These are phyloP conservation scores for Spondyliosoma cantharus DNA, from an alignment of 2,797 vertebrate species.

Conservation along the genomic window DNA sequence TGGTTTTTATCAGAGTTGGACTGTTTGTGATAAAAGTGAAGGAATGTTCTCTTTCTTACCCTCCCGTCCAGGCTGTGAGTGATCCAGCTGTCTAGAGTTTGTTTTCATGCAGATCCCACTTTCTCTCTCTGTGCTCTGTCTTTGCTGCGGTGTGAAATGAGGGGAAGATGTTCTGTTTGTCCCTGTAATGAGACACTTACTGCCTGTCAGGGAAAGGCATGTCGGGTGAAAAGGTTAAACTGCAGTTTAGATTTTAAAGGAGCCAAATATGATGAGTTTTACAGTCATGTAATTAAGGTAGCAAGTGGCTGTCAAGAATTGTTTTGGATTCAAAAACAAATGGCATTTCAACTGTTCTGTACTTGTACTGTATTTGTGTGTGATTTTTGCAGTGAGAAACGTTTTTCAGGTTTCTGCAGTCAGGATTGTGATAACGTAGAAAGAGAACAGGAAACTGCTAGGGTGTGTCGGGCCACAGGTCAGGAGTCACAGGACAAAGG, in stretches of 20 bases:
- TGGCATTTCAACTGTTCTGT: not conserved
- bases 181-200: constrained; percentile 51
- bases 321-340: not conserved
- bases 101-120: constrained; percentile 53
- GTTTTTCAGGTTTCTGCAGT: constrained; percentile 40
- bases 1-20: constrained; percentile 65
- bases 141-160: constrained; percentile 35
- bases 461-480: constrained; percentile 80
- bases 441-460: constrained; percentile 74
- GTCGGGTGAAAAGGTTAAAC: constrained; percentile 48
- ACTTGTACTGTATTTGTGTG: not conserved
- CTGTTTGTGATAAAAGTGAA: constrained; percentile 75
- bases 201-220: constrained; percentile 22
- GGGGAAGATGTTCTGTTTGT: constrained; percentile 32
- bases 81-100: constrained; percentile 69
- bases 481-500: constrained; percentile 83
- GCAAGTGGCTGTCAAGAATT: not conserved
- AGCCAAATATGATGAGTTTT: constrained; percentile 11
- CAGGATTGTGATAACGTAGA: constrained; percentile 34
- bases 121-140: constrained; percentile 45
- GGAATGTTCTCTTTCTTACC: constrained; percentile 68
- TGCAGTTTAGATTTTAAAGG: constrained; percentile 25
- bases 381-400: constrained; percentile 14
- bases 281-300: not conserved
- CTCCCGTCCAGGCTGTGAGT: constrained; percentile 58